These are phyloP conservation scores for Campylomormyrus tamandua DNA, from an alignment of 2,113 vertebrate genomes.

Conservation along the genomic window DNA sequence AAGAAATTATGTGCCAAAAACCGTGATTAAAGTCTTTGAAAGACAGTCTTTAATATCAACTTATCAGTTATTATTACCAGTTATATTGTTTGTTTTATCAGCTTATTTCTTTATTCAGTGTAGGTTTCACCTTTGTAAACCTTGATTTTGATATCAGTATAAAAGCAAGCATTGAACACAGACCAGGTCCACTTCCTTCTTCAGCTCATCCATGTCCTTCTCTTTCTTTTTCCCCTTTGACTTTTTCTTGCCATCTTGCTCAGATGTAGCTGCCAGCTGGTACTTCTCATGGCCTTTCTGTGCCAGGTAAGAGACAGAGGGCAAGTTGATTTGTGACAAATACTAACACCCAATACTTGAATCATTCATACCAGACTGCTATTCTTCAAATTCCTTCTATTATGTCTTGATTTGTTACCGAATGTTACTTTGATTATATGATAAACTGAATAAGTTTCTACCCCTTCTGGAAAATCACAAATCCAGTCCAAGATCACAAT, in stretches of 20 bases:
- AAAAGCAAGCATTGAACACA: slow-evolving; percentile 22
- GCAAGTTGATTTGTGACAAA: background rate
- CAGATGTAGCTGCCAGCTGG: slow-evolving; percentile 90
- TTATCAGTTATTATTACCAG: background rate
- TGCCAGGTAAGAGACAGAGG: background rate
- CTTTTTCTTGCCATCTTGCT: slow-evolving; percentile 74
- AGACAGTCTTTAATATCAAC: background rate
- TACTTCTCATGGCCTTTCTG: slow-evolving; percentile 92
- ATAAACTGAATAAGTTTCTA: background rate
- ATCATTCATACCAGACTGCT: background rate
- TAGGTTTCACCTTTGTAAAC: background rate
- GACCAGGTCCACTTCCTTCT: slow-evolving; percentile 88
- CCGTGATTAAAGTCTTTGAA: background rate
- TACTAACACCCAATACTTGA: background rate
- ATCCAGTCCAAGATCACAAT: background rate
- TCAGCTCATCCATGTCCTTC: slow-evolving; percentile 92
- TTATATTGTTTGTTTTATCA: background rate
- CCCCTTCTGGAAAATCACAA: background rate
- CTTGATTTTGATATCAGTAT: background rate
- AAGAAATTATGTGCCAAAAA: background rate
- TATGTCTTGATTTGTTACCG: background rate
- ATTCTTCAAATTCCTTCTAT: background rate
- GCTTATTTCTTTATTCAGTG: background rate
- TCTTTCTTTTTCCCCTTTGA: slow-evolving; percentile 72
- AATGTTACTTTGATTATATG: background rate